Evolutionary conservation across 2,888 invertebrate genomes (phyloP).

Genomic region (Mesorhabditis spiculigera): DNA sequence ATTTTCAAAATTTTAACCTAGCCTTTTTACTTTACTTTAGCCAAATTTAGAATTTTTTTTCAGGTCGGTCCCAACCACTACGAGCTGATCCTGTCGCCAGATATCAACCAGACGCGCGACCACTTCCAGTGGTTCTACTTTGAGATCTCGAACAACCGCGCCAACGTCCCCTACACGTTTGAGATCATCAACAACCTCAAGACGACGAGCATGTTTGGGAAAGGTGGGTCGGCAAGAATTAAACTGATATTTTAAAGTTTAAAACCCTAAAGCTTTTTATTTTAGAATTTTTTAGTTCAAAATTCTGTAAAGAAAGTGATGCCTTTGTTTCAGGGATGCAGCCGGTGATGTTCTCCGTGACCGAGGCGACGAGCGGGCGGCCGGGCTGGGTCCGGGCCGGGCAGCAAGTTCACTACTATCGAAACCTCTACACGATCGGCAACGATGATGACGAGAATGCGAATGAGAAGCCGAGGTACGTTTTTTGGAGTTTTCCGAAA

Average conservation of each 20-base stretch:
- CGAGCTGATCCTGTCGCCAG: slow-evolving; percentile 77
- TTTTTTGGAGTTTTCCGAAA: neutral
- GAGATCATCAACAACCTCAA: slow-evolving; percentile 85
- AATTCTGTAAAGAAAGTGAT: too few species aligned
- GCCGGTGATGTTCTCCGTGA: slow-evolving; percentile 80
- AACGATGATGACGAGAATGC: slow-evolving; percentile 18
- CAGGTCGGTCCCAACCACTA: slow-evolving; percentile 76
- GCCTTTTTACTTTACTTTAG: too few species aligned
- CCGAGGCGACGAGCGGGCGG: slow-evolving; percentile 66
- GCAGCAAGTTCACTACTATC: slow-evolving; percentile 77
- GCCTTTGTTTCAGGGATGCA: slow-evolving; percentile 70
- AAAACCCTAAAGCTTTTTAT: too few species aligned
- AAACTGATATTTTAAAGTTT: too few species aligned
- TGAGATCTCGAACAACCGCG: slow-evolving; percentile 73
- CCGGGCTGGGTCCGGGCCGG: slow-evolving; percentile 73
- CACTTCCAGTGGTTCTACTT: slow-evolving; percentile 89
- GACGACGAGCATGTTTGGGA: slow-evolving; percentile 80
- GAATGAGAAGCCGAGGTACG: slow-evolving; percentile 23
- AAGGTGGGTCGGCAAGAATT: slow-evolving; percentile 68
- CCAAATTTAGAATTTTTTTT: slow-evolving; percentile 34
- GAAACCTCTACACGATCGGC: slow-evolving; percentile 65
- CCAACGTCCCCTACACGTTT: slow-evolving; percentile 73
- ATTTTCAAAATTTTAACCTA: too few species aligned
- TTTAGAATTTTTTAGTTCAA: too few species aligned
- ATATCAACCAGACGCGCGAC: slow-evolving; percentile 72